Evolutionary conservation across 35 echinoderm and acorn worm species (phyloP).

Genomic region (Nesometra sesokonis): DNA sequence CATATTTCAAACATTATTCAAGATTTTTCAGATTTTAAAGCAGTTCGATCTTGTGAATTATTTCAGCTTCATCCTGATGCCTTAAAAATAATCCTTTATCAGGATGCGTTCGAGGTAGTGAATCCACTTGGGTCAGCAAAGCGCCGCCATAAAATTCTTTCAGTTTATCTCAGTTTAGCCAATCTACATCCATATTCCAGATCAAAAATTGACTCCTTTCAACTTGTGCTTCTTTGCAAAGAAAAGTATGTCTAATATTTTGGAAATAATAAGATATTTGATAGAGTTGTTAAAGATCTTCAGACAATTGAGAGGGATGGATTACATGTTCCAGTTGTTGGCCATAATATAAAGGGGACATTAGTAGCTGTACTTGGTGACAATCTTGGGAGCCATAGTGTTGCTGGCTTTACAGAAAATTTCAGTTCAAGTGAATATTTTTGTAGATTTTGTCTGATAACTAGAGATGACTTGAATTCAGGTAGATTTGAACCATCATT

Average conservation of each 20-base stretch:
- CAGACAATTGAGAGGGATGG: background rate
- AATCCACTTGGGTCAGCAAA: constrained; percentile 19
- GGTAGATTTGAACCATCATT: background rate
- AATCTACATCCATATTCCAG: background rate
- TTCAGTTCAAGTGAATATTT: constrained; percentile 2
- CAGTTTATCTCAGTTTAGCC: constrained; percentile 3
- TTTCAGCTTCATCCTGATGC: background rate
- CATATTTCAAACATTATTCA: constrained; percentile 7
- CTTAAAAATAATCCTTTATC: background rate
- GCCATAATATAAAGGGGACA: background rate
- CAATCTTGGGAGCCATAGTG: constrained; percentile 19
- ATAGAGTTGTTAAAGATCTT: background rate
- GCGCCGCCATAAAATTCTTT: background rate
- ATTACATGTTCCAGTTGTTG: background rate
- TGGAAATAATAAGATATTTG: constrained; percentile 9
- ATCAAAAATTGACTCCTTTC: constrained; percentile 19
- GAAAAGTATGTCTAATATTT: constrained; percentile 4
- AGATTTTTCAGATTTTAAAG: constrained; percentile 11
- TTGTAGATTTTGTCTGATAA: constrained; percentile 8
- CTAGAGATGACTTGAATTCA: background rate
- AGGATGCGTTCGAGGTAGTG: constrained; percentile 22
- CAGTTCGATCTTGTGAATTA: background rate
- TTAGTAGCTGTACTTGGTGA: background rate
- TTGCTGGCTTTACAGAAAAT: constrained; percentile 1
- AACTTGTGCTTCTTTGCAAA: constrained; percentile 15